Conservation (phyloP, 2,797 vertebrate genomes). For the Onychomys torridus region DNA sequence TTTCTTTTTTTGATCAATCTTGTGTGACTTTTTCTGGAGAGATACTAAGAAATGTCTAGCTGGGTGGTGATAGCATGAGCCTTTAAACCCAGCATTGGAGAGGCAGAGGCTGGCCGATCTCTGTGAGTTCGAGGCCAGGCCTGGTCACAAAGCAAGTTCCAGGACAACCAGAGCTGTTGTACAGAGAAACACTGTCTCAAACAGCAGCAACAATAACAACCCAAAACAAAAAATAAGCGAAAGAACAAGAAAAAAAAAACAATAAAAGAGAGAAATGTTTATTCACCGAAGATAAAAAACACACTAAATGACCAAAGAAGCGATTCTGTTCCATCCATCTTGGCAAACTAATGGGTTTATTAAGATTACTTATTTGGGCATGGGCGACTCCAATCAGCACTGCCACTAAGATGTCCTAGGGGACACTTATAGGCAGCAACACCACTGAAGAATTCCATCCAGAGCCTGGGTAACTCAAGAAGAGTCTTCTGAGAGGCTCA, state of each 20-base stretch:
- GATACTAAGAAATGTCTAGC: not conserved
- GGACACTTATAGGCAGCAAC: rapidly evolving
- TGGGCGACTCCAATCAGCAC: not conserved
- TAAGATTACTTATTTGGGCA: not conserved
- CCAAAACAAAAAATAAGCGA: not conserved
- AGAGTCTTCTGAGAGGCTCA: not conserved
- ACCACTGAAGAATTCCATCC: not conserved
- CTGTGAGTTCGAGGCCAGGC: not conserved
- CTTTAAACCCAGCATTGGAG: not conserved
- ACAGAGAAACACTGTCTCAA: not conserved
- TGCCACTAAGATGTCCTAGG: not conserved
- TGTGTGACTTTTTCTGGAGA: not conserved
- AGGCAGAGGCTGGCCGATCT: not conserved
- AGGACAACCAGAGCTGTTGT: not conserved
- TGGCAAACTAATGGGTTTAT: not conserved
- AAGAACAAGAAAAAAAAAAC: not conserved
- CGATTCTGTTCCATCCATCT: not conserved
- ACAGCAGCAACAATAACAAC: not conserved
- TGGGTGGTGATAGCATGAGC: not conserved
- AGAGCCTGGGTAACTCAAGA: not conserved
- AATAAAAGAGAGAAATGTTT: not conserved
- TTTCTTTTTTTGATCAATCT: not conserved
- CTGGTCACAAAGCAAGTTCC: not conserved
- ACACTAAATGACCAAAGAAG: not conserved
- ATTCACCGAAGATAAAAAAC: not conserved